Base-by-base conservation (phyloP, 2,888 invertebrate species). In the Leptopilina syphax region DNA sequence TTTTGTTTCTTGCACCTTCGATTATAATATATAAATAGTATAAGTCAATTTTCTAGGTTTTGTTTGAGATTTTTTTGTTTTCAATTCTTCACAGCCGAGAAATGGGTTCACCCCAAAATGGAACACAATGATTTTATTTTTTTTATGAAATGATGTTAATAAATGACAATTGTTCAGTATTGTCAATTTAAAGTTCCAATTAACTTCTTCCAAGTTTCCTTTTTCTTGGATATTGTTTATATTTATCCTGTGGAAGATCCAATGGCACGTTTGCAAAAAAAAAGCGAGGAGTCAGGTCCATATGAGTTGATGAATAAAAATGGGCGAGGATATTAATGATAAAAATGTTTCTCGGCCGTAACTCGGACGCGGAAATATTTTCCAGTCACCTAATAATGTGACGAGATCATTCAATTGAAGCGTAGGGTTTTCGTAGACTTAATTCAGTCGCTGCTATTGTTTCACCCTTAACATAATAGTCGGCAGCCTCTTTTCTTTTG, bases 381-480 rank as follows among this genome's bases (percentile, higher is more conserved):
- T 50, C 73, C 57, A 34, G 73, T 57, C 9, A 57, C 34, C 73
- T 73, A 57, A n/a, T 57, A 27, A 73, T 57, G n/a, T 34, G 57
- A 73, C n/a, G 81, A 70, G 77, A 85, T 90, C 90, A 91, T 81
- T 92, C 90, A 83, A 87, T 86, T 79, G 85, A 79, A 77, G 85
- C 79, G 80, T 89, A 91, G 10, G 92, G 85, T 79, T 91, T 92
- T 84, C 91, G 85, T 65, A 91, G 84, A 77, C 89, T 90, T 60
- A 91, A 85, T 81, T 91, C 91, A 80, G 88, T 87, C 24, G 90
- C 89, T 34, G 91, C 91, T 68, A 91, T 85, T 79, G 89, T 91
- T 81, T 92, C 92, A 79, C 93, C 93, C 86, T 93, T 93, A 78
- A 93, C 91, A 84, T 94, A 93, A 86, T 93, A 93, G 86, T 93